These are phyloP conservation scores for Ochropacha duplaris DNA, from an alignment of 2,888 invertebrate species.

Conservation along the genomic window DNA sequence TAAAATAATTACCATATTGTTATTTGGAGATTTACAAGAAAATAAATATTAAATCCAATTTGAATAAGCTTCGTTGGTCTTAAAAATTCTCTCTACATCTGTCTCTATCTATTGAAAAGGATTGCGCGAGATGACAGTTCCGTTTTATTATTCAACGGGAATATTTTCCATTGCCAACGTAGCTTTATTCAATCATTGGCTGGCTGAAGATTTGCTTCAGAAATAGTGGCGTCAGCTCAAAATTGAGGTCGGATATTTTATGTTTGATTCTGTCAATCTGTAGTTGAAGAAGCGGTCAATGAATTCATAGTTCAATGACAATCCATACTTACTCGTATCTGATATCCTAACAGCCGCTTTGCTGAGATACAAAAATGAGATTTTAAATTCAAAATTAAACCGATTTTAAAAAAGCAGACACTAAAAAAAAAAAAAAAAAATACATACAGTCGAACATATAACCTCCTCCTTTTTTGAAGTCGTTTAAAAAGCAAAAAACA, in stretches of 20 bases:
- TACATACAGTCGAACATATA: no score
- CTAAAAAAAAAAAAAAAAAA: no score
- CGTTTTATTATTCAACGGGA: slow-evolving; percentile 10
- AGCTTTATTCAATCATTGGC: slow-evolving; percentile 9
- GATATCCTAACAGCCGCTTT: no score
- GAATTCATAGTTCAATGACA: no score
- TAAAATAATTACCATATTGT: not conserved
- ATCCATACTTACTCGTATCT: no score
- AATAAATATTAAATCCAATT: not conserved
- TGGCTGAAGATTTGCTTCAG: slow-evolving; percentile 6
- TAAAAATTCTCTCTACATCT: not conserved
- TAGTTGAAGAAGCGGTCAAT: not conserved
- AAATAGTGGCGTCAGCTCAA: slow-evolving; percentile 1
- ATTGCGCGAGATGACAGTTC: slow-evolving; percentile 6
- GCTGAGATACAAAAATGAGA: no score
- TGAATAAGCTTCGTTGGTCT: not conserved
- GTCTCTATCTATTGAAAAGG: slow-evolving; percentile 4
- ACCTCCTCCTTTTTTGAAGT: no score
- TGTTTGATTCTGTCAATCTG: not conserved
- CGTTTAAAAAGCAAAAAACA: no score
- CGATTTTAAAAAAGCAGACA: no score
- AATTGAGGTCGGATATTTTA: not conserved
- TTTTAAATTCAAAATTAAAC: no score
- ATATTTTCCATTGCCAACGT: slow-evolving; percentile 6
- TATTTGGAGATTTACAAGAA: not conserved